A percentile compares a stretch with the other conserved stretches of the same genome.
Conservation (phyloP, 2,888 invertebrate genomes). For the Helobdella robusta region DNA sequence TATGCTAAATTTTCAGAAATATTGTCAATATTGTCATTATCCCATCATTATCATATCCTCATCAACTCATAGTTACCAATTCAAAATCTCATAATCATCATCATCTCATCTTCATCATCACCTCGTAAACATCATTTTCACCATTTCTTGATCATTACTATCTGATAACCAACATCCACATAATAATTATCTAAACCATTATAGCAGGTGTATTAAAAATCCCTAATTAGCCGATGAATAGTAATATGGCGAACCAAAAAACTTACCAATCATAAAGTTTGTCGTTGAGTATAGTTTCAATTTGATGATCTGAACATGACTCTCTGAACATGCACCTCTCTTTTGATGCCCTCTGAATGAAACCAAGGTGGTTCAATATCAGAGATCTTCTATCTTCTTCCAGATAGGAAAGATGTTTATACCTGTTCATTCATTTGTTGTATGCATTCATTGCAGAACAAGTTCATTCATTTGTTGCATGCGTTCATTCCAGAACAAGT, state of each 20-base stretch:
- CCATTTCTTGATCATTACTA: background rate
- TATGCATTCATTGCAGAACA: background rate
- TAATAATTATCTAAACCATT: background rate
- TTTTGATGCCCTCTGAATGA: conserved; percentile 84
- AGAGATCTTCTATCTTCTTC: conserved; percentile 89
- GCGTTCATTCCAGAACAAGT: too few relatives aligned
- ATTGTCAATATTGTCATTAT: too few relatives aligned
- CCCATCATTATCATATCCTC: too few relatives aligned
- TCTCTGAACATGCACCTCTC: conserved; percentile 71
- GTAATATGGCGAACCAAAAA: too few relatives aligned
- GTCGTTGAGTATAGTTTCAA: conserved; percentile 62
- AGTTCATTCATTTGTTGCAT: too few relatives aligned
- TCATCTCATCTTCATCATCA: too few relatives aligned
- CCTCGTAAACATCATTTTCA: conserved; percentile 56
- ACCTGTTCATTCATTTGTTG: conserved; percentile 57
- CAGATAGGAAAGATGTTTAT: conserved; percentile 81
- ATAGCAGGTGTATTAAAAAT: conserved; percentile 18
- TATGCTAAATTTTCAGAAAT: too few relatives aligned
- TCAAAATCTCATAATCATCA: too few relatives aligned
- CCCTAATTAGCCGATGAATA: too few relatives aligned
- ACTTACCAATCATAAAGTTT: too few relatives aligned
- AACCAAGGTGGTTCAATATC: conserved; percentile 86
- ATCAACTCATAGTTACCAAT: too few relatives aligned
- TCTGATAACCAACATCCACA: background rate
- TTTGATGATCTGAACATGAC: conserved; percentile 51